Base-by-base conservation (phyloP, 2,888 invertebrate species). In the Trypoxylon attenuatum region DNA sequence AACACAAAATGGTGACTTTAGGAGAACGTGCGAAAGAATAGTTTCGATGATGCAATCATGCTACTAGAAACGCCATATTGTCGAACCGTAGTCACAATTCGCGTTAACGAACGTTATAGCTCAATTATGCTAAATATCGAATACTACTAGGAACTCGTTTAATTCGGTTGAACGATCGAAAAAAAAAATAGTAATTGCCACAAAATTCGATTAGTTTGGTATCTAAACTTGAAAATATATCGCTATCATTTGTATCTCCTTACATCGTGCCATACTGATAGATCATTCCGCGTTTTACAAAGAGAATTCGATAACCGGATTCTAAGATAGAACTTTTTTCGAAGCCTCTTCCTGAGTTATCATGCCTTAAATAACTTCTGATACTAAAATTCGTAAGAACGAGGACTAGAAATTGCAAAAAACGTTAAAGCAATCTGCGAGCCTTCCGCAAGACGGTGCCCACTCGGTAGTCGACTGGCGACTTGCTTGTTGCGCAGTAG, bases 391-490 rank as follows among this genome's bases (percentile, higher is more conserved):
- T 49, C 23, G 47, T 38, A 56, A 53, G 42, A 57, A 57, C 47
- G 68, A 61, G 60, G 74, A 75, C 71, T 73, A 68, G 50, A 74
- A 73, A 69, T 74, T 60, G 52, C n/a, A 50, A 67, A 69, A 79
- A 74, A 77, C 79, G 69, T 64, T 63, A 69, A 65, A 69, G 71
- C 69, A 62, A 71, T 60, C 68, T 71, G 55, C 54, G 66, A 61
- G 66, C 60, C 71, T 52, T 63, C 69, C 64, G 63, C 70, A 70
- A 68, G 78, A 76, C 79, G 73, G 62, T 58, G 62, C 72, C 77
- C 73, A 77, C 78, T 73, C 76, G 72, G 67, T 65, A 70, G 61
- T 59, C 67, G 73, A 82, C 82, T 82, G 77, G 55, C 68, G 49
- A 68, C 52, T 49, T 50, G 50, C 49, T 45, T 60, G 16, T 22